Percentiles rank a stretch among this genome's conserved stretches.
phyloP scores from a whole-genome alignment of 1,140 invertebrate species.

The Lethrus apterus region DNA sequence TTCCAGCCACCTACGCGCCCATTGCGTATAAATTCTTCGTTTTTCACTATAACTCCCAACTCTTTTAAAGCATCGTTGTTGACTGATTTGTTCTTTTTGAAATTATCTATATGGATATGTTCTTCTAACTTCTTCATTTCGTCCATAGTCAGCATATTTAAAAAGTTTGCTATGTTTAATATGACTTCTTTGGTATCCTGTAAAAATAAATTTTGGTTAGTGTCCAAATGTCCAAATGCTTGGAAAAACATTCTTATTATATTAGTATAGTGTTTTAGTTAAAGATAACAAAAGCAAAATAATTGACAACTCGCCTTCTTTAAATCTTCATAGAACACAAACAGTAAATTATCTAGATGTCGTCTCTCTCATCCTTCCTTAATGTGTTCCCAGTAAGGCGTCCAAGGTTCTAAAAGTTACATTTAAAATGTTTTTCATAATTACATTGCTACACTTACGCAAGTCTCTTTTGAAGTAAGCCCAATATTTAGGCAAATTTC shows the following conservation, averaged over 20 bases:
- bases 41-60: conserved; percentile 44
- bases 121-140: conserved; percentile 49
- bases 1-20: conserved; percentile 57
- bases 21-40: conserved; percentile 54
- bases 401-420: conserved; percentile 53
- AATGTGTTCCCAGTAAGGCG: conserved; percentile 66
- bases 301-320: conserved; percentile 22
- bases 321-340: conserved; percentile 77
- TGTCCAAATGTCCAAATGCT: neutral
- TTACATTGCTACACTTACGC: conserved; percentile 48
- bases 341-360: conserved; percentile 62
- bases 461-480: conserved; percentile 65
- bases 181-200: conserved; percentile 52
- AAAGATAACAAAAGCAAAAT: neutral
- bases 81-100: conserved; percentile 62
- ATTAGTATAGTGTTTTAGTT: neutral
- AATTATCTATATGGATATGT: conserved; percentile 64
- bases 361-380: conserved; percentile 62
- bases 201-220: neutral
- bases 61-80: conserved; percentile 56
- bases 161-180: conserved; percentile 49
- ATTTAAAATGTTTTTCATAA: conserved; percentile 13
- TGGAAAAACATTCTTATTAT: neutral
- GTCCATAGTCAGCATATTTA: conserved; percentile 50
- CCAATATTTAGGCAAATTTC: conserved; percentile 69